Conservation (phyloP, 2,888 invertebrate species). For the Julus scanicus region DNA sequence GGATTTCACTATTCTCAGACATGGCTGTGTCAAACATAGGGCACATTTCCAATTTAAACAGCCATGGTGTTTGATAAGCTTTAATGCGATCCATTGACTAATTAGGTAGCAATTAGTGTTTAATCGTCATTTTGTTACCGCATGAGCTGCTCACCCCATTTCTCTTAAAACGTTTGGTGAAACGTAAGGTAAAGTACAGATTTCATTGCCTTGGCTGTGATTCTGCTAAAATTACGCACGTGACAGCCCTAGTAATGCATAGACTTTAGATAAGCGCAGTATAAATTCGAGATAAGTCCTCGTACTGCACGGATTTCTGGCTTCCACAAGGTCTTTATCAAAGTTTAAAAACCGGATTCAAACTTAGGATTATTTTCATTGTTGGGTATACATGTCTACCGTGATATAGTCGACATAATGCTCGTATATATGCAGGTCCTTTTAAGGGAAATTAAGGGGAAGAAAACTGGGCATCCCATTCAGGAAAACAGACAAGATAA, state of each 20-base stretch:
- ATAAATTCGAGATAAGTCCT: constrained; percentile 34
- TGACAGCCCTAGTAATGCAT: background rate
- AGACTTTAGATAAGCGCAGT: background rate
- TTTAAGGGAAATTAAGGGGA: constrained; percentile 12
- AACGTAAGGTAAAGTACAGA: background rate
- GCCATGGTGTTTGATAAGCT: background rate
- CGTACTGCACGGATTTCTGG: background rate
- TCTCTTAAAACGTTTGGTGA: background rate
- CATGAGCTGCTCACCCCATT: background rate
- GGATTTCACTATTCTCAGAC: too few relatives aligned
- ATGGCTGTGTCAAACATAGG: too few relatives aligned
- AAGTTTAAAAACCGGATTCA: constrained; percentile 40
- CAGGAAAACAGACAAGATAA: constrained; percentile 51
- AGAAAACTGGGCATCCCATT: constrained; percentile 34
- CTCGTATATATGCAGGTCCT: constrained; percentile 37
- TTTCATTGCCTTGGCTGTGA: background rate
- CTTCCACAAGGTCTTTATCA: constrained; percentile 32
- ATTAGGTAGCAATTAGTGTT: constrained; percentile 5
- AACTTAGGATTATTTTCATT: constrained; percentile 42
- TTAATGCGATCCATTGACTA: background rate
- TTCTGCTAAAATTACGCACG: background rate
- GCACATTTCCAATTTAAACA: background rate
- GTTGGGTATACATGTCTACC: constrained; percentile 3
- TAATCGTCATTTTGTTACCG: constrained; percentile 20
- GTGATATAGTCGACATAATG: background rate